A percentile compares a stretch with the other conserved stretches of the same genome.
These are phyloP conservation scores for Nannospalax galili DNA, from an alignment of 2,113 vertebrate species.

Conservation along the genomic window DNA sequence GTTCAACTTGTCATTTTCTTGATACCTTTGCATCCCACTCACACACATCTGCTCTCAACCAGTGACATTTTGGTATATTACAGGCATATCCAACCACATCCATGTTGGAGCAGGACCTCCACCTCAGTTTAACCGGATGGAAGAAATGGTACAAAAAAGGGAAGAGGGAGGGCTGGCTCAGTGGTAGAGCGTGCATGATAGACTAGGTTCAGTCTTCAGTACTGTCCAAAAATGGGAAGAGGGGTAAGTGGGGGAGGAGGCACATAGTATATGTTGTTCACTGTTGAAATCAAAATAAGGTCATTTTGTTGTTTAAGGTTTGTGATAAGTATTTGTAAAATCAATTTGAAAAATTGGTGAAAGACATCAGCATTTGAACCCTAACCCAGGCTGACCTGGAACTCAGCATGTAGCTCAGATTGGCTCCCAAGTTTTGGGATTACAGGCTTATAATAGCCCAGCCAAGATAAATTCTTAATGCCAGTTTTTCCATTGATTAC, in stretches of 20 bases:
- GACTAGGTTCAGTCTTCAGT: not conserved
- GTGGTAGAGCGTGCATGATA: not conserved
- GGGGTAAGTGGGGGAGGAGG: conserved; percentile 51
- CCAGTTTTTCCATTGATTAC: conserved; percentile 6
- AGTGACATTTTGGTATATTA: conserved; percentile 60
- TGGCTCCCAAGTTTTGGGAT: not conserved
- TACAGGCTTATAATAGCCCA: not conserved
- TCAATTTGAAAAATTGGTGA: no score
- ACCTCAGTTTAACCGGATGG: conserved; percentile 91
- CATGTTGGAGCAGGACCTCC: conserved; percentile 90
- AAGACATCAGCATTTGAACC: no score
- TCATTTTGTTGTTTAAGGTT: not conserved
- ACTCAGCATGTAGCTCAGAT: not conserved
- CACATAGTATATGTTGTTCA: not conserved
- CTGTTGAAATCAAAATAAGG: not conserved
- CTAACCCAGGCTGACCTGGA: not conserved
- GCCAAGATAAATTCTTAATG: not conserved
- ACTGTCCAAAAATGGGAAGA: not conserved
- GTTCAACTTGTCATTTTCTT: conserved; percentile 18
- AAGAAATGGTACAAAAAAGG: conserved; percentile 90
- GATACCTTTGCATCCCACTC: not conserved
- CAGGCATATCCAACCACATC: conserved; percentile 91
- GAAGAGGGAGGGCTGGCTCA: conserved; percentile 21
- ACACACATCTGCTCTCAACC: not conserved
- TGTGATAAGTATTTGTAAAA: no score